phyloP scores from a whole-genome alignment of 2,888 invertebrate species.

The Euplexia lucipara region DNA sequence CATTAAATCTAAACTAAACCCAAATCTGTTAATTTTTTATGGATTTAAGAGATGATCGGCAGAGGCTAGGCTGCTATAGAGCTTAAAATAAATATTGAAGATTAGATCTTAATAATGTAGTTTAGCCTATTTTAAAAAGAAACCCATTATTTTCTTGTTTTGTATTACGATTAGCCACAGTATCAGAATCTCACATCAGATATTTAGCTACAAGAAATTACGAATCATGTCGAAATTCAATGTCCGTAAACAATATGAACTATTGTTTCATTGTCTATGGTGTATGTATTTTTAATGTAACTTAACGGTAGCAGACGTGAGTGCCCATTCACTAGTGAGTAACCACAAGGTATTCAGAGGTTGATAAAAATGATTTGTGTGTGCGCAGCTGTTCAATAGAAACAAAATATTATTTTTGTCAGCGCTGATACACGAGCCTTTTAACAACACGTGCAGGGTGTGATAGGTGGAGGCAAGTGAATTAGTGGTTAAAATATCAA shows the following conservation, averaged over 20 bases:
- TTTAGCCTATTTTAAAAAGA: background rate
- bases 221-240: constrained; percentile 43
- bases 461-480: too few relatives aligned
- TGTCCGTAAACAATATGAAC: constrained; percentile 60
- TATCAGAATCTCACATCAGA: constrained; percentile 19
- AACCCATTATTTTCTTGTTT: background rate
- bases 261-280: constrained; percentile 61
- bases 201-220: constrained; percentile 30
- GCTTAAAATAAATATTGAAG: background rate
- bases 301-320: constrained; percentile 38
- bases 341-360: constrained; percentile 19
- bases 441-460: background rate
- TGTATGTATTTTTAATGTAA: constrained; percentile 48
- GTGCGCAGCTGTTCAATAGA: constrained; percentile 24
- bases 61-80: too few relatives aligned
- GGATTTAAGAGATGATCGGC: background rate
- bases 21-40: too few relatives aligned
- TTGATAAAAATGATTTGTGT: constrained; percentile 26
- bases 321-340: constrained; percentile 51
- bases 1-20: background rate
- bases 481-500: background rate
- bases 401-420: constrained; percentile 6
- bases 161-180: background rate
- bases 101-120: background rate
- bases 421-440: background rate